A percentile compares a stretch with the other conserved stretches of the same genome.
These are phyloP conservation scores for Philhelius pedissequus DNA, from an alignment of 2,888 invertebrate species.

Conservation along the genomic window DNA sequence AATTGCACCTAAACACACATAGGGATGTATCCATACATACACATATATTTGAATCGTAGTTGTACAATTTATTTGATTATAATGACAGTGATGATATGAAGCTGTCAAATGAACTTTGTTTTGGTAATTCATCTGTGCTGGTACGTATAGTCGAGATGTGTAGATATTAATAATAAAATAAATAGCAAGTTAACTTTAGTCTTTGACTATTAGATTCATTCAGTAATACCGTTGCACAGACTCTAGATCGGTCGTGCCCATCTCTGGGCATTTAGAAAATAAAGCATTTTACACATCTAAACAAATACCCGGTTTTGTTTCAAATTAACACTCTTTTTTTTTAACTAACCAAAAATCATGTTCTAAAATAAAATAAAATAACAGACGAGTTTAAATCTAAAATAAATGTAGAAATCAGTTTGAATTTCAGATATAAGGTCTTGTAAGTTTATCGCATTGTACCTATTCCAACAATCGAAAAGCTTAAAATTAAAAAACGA, in stretches of 20 bases:
- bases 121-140: conserved; percentile 30
- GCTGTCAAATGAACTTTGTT: conserved; percentile 52
- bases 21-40: background rate
- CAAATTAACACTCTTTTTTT: background rate
- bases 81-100: conserved; percentile 52
- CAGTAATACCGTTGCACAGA: conserved; percentile 43
- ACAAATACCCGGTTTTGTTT: background rate
- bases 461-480: background rate
- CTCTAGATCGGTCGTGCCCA: conserved; percentile 24
- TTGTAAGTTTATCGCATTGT: background rate
- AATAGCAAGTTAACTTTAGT: conserved; percentile 24
- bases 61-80: conserved; percentile 65
- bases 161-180: background rate
- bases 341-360: background rate
- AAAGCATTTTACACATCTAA: background rate
- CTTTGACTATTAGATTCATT: conserved; percentile 38
- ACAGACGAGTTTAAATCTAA: background rate
- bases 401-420: conserved; percentile 28
- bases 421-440: conserved; percentile 39
- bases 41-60: conserved; percentile 15
- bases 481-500: background rate
- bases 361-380: background rate
- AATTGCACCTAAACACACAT: conserved; percentile 43
- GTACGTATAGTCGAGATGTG: background rate
- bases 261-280: background rate